Percentiles rank a stretch among this genome's conserved stretches.
Evolutionary conservation across 2,113 vertebrate species (phyloP).

Genomic region (Pagrus major): DNA sequence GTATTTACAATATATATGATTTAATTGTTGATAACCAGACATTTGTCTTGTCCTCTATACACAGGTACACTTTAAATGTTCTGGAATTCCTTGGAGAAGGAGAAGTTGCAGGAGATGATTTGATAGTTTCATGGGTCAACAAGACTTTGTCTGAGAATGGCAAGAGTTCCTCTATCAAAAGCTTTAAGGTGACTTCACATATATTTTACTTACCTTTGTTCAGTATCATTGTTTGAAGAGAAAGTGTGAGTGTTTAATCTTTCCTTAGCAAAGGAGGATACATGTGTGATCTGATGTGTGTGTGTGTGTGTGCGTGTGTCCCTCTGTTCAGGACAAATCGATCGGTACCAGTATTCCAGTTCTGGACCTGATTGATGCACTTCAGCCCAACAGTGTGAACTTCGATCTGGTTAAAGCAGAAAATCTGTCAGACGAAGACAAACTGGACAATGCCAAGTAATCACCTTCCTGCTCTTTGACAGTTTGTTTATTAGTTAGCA

Average conservation of each 20-base stretch:
- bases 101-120: slow-evolving; percentile 92
- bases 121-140: slow-evolving; percentile 96
- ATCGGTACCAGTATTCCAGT: slow-evolving; percentile 93
- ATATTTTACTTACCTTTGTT: too few relatives aligned
- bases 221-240: not conserved
- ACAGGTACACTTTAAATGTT: slow-evolving; percentile 94
- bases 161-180: slow-evolving; percentile 92
- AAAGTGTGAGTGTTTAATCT: not conserved
- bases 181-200: slow-evolving; percentile 87
- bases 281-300: not conserved
- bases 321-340: slow-evolving; percentile 87
- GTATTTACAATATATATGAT: not conserved
- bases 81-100: slow-evolving; percentile 92
- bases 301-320: slow-evolving; percentile 22
- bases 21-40: not conserved
- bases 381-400: slow-evolving; percentile 93
- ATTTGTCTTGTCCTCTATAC: not conserved
- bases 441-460: slow-evolving; percentile 96
- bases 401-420: slow-evolving; percentile 93
- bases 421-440: slow-evolving; percentile 89
- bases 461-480: not conserved
- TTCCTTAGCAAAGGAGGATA: not conserved
- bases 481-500: too few relatives aligned
- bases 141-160: slow-evolving; percentile 88
- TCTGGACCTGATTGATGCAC: slow-evolving; percentile 96